Evolutionary conservation across 2,797 vertebrate genomes (phyloP), one percentile per base, ranked within the genome.

Genomic region (Poecile montanus): DNA sequence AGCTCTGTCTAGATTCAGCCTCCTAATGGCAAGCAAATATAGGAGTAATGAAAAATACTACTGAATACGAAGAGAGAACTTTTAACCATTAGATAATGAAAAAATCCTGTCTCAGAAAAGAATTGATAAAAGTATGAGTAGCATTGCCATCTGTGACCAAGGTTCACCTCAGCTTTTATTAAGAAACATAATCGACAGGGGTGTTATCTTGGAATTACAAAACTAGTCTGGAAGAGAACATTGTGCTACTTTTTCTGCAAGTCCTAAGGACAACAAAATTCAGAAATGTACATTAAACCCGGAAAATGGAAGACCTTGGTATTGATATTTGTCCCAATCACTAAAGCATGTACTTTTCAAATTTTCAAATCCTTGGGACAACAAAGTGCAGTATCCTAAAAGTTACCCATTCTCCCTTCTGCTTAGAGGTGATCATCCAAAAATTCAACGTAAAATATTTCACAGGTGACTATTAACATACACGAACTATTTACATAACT

Each of bases 351-450:
- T 78, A 29, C 16, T 87, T 71, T 45, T 50, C 53, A 30, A 23
- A 22, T 87, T 71, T 45, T 50, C 53, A 30, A 23, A 22, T 30
- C 20, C 11, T 27, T 42, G n/a, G 29, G 42, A 68, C 11, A 42
- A 50, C 0, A 1, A 82, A 3, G 3, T 2, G 7, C 2, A 48
- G 26, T 7, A 7, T 4, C 11, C 3, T 18, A 70, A 53, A 83
- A 85, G 45, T 15, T 53, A 56, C 9, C 12, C 2, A 0, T 42
- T 36, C 6, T 2, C 18, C 4, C 29, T 16, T 63, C 44, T 40
- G 8, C 19, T 82, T 23, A 50, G 13, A 72, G 65, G 7, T 1
- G 4, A 44, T 7, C 5, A 51, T 11, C 22, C 32, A 73, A 54
- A 88, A 44, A 44, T 16, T 63, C 40, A 34, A 0, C 2, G 11